A percentile compares a stretch with the other conserved stretches of the same genome.
Evolutionary conservation across 2,113 vertebrate genomes (phyloP).

Genomic region (Brachypteracias leptosomus): DNA sequence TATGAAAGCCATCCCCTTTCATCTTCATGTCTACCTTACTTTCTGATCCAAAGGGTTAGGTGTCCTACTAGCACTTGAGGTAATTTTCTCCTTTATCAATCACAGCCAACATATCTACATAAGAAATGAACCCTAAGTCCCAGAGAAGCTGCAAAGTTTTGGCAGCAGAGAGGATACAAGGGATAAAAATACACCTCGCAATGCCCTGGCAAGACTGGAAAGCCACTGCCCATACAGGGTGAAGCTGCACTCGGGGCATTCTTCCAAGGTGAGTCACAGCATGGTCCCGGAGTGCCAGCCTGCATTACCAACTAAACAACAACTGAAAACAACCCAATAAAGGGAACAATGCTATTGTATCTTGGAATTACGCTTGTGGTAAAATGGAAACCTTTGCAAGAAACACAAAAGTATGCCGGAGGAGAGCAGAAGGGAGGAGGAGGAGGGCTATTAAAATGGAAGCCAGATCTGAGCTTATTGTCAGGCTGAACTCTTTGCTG

Average conservation of each 20-base stretch:
- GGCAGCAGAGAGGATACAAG: background rate
- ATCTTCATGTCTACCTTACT: background rate
- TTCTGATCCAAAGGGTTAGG: background rate
- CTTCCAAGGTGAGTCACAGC: background rate
- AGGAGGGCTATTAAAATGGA: constrained; percentile 37
- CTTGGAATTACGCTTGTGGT: background rate
- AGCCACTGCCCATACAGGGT: background rate
- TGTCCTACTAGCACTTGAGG: background rate
- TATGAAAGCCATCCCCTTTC: background rate
- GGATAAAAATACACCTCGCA: background rate
- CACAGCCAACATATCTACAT: background rate
- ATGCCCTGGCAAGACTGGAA: background rate
- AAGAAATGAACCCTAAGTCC: background rate
- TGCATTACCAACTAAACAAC: background rate
- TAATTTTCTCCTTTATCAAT: background rate
- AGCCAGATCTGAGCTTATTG: constrained; percentile 28
- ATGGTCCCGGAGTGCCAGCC: rapidly evolving
- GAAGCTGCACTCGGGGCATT: background rate
- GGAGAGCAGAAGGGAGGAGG: background rate
- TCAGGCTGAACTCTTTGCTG: constrained; percentile 24
- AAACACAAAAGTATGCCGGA: background rate
- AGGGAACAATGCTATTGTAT: background rate
- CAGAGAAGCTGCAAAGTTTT: background rate
- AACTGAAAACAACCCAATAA: background rate
- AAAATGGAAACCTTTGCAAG: constrained; percentile 34